Evolutionary conservation across 2,797 vertebrate species (phyloP).

Genomic region (Lycodopsis pacificus): DNA sequence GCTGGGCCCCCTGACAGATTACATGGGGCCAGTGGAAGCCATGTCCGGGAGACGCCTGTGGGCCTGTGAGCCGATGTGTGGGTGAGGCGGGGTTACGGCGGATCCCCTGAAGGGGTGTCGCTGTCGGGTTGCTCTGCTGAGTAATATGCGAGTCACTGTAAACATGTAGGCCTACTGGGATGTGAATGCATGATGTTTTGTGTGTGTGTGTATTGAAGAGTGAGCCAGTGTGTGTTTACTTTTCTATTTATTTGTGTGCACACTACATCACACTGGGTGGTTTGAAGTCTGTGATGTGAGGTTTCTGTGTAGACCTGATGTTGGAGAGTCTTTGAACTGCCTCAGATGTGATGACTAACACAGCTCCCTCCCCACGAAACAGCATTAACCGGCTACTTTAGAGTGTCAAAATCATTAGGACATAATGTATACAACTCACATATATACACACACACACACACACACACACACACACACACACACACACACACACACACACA

Average conservation of each 20-base stretch:
- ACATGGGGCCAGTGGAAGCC: constrained; percentile 27
- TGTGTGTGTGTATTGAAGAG: constrained; percentile 2
- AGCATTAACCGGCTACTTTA: constrained; percentile 20
- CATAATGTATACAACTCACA: neutral
- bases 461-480: neutral
- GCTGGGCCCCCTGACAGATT: constrained; percentile 71
- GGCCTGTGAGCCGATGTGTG: constrained; percentile 21
- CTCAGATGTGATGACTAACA: constrained; percentile 47
- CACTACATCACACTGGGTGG: constrained; percentile 4
- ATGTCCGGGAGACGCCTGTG: constrained; percentile 34
- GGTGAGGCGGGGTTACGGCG: constrained; percentile 37
- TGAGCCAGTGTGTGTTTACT: constrained; percentile 3
- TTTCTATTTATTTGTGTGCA: constrained; percentile 17
- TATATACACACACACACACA: neutral
- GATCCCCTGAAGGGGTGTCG: constrained; percentile 62
- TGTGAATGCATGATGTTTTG: constrained; percentile 34
- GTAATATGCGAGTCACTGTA: constrained; percentile 21
- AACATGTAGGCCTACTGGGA: constrained; percentile 23
- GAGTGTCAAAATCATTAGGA: constrained; percentile 4
- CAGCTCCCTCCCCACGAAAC: constrained; percentile 4
- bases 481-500: neutral
- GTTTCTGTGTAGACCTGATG: constrained; percentile 42
- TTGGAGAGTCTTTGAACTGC: constrained; percentile 23
- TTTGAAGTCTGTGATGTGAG: constrained; percentile 37
- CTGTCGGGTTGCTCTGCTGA: constrained; percentile 61